A percentile compares a stretch with the other conserved stretches of the same genome.
These are phyloP conservation scores for Microcebus lehilahytsara DNA, from an alignment of 2,113 vertebrate genomes.

Conservation along the genomic window DNA sequence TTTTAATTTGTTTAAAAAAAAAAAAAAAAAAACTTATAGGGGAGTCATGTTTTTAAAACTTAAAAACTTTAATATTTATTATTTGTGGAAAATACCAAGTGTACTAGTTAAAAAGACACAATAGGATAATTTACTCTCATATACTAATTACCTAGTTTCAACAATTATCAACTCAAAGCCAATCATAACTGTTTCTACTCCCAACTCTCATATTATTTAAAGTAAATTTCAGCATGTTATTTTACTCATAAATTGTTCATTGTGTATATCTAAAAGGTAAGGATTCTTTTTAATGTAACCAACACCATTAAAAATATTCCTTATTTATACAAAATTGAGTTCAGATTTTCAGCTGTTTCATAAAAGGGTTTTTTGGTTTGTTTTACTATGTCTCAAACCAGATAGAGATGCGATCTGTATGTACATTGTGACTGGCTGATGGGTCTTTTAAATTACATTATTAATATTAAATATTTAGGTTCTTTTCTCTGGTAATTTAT, in stretches of 20 bases:
- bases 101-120: background rate
- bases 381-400: background rate
- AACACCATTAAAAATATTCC: background rate
- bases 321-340: background rate
- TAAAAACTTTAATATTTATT: background rate
- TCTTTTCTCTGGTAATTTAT: background rate
- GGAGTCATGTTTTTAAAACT: background rate
- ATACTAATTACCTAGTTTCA: background rate
- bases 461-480: background rate
- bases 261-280: background rate
- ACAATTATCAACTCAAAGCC: background rate
- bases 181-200: background rate
- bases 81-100: background rate
- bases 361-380: background rate
- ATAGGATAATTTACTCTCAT: background rate
- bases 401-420: background rate
- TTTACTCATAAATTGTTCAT: conserved; percentile 14
- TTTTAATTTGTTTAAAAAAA: background rate
- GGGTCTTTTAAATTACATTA: background rate
- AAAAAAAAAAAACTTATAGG: background rate
- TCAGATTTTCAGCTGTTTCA: background rate
- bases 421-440: background rate
- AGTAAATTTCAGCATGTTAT: background rate
- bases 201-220: background rate
- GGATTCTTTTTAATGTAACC: background rate